Evolutionary conservation across 2,888 invertebrate genomes (phyloP).

Genomic region (Lycocerus yunnanus): DNA sequence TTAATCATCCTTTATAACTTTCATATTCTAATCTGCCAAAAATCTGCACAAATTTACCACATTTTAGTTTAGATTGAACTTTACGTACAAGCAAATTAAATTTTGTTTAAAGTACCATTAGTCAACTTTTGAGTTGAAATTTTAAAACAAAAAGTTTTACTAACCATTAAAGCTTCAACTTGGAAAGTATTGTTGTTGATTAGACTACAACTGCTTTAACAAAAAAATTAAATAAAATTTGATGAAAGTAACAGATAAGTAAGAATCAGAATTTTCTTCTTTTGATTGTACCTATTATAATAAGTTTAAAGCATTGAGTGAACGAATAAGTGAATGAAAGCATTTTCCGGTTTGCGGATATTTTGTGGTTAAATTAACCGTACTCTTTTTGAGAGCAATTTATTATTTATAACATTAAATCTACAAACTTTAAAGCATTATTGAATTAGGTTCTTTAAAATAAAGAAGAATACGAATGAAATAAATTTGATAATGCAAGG

Average conservation of each 20-base stretch:
- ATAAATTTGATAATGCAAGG: not conserved
- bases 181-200: not conserved
- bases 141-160: not conserved
- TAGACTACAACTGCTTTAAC: not conserved
- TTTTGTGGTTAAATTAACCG: constrained; percentile 14
- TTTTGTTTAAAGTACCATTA: not conserved
- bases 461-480: not conserved
- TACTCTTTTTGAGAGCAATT: constrained; percentile 14
- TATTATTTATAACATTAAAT: constrained; percentile 6
- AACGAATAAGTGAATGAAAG: constrained; percentile 15
- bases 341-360: constrained; percentile 14
- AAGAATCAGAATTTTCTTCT: not conserved
- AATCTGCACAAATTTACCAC: not conserved
- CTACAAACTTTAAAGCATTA: constrained; percentile 1
- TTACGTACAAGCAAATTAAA: not conserved
- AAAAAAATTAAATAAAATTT: not conserved
- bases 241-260: not conserved
- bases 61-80: not conserved
- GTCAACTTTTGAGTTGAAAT: not conserved
- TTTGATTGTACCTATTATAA: not conserved
- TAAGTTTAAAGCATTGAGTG: not conserved
- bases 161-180: not conserved
- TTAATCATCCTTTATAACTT: not conserved
- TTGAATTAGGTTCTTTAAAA: not conserved
- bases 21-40: not conserved